Conservation (phyloP, 2,797 vertebrate genomes). For the Scyliorhinus canicula region DNA sequence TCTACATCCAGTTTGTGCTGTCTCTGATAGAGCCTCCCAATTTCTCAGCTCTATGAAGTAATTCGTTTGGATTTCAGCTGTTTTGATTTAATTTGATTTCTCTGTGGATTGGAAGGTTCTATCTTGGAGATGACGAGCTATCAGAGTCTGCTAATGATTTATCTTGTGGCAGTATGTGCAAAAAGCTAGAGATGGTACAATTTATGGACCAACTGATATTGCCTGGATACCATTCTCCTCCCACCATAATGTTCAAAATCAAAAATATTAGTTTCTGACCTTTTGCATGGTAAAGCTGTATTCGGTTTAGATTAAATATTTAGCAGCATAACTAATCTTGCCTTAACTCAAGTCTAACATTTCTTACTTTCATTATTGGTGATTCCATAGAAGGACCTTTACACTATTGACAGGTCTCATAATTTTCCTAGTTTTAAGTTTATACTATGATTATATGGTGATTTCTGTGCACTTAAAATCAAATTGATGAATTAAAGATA, state of each 20-base stretch:
- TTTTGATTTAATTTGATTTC: background rate
- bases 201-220: background rate
- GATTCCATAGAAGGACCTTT: background rate
- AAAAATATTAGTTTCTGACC: background rate
- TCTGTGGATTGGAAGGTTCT: background rate
- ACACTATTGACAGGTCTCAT: background rate
- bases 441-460: background rate
- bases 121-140: background rate
- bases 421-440: background rate
- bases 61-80: background rate
- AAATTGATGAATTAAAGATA: background rate
- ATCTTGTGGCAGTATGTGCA: background rate
- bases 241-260: background rate
- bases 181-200: background rate
- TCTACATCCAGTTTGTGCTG: background rate
- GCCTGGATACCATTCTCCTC: background rate
- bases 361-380: background rate
- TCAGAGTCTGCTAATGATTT: background rate
- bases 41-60: background rate
- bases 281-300: background rate
- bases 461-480: background rate
- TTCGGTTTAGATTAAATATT: background rate
- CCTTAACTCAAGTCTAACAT: background rate
- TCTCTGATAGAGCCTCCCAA: background rate
- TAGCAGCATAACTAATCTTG: background rate